Evolutionary conservation across 2,113 vertebrate genomes (phyloP).

Genomic region (Anhinga rufa): DNA sequence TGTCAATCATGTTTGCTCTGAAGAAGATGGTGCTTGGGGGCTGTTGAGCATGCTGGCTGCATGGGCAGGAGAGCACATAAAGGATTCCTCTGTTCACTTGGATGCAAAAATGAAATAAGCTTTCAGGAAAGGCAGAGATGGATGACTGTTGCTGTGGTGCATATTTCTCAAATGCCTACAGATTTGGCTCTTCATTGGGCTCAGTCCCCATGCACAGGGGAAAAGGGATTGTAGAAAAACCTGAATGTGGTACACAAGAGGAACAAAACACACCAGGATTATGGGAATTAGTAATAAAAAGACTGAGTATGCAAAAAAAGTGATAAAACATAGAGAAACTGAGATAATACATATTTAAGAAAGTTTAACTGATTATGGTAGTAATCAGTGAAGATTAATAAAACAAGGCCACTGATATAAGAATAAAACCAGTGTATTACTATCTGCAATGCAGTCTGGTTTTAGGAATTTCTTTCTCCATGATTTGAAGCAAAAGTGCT

Average conservation of each 20-base stretch:
- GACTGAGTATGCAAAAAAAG: not conserved
- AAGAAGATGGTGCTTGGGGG: not conserved
- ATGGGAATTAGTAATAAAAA: not conserved
- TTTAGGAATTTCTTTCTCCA: not conserved
- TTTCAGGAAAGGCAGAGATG: not conserved
- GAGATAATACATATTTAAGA: not conserved
- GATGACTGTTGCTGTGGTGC: not conserved
- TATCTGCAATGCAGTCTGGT: not conserved
- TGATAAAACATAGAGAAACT: not conserved
- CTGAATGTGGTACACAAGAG: not conserved
- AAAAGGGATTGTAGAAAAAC: not conserved
- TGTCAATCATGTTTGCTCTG: constrained; percentile 22
- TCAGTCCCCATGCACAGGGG: not conserved
- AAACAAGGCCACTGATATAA: not conserved
- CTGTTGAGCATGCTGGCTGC: not conserved
- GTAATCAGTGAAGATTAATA: not conserved
- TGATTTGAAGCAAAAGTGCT: not conserved
- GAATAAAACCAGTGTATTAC: not conserved
- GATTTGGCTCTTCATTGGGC: not conserved
- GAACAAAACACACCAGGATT: not conserved
- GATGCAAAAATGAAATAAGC: not conserved
- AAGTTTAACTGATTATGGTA: not conserved
- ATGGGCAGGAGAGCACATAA: not conserved
- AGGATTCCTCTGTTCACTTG: not conserved
- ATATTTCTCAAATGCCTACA: not conserved